A percentile compares a stretch with the other conserved stretches of the same genome.
Conservation (phyloP, 1,140 invertebrate species). For the Papilio aristodemus region DNA sequence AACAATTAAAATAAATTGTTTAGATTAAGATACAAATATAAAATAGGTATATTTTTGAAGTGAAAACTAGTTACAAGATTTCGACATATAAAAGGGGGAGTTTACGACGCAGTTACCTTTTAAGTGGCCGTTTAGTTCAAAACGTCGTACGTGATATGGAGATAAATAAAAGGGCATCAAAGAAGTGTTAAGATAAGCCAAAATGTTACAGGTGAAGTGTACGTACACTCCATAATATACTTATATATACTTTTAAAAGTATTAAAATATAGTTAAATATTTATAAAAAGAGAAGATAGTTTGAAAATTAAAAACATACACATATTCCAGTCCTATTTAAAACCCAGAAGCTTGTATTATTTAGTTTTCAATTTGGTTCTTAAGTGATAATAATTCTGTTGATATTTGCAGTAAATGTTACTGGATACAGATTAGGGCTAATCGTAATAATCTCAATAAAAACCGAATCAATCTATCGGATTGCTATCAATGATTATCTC, state of each 20-base stretch:
- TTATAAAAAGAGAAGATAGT: too few relatives aligned
- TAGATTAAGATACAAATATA: not conserved
- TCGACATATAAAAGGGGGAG: constrained; percentile 8
- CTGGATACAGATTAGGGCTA: too few relatives aligned
- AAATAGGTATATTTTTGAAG: not conserved
- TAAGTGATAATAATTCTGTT: too few relatives aligned
- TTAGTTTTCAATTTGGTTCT: too few relatives aligned
- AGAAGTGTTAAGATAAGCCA: constrained; percentile 21
- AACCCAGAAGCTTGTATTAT: too few relatives aligned
- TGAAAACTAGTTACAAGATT: constrained; percentile 21
- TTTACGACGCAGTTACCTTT: constrained; percentile 17
- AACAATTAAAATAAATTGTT: too few relatives aligned
- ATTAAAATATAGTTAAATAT: not conserved
- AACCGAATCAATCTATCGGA: too few relatives aligned
- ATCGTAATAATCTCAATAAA: too few relatives aligned
- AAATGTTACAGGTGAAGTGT: constrained; percentile 3
- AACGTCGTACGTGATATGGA: constrained; percentile 11
- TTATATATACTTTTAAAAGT: not conserved
- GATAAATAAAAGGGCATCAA: constrained; percentile 14
- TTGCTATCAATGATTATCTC: too few relatives aligned
- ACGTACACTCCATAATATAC: not conserved
- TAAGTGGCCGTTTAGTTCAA: constrained; percentile 22
- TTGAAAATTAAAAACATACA: not conserved
- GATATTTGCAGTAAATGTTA: too few relatives aligned
- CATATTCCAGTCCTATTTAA: too few relatives aligned